A percentile compares a stretch with the other conserved stretches of the same genome.
phyloP scores from a whole-genome alignment of 2,888 invertebrate genomes.

The Germaria angustata region DNA sequence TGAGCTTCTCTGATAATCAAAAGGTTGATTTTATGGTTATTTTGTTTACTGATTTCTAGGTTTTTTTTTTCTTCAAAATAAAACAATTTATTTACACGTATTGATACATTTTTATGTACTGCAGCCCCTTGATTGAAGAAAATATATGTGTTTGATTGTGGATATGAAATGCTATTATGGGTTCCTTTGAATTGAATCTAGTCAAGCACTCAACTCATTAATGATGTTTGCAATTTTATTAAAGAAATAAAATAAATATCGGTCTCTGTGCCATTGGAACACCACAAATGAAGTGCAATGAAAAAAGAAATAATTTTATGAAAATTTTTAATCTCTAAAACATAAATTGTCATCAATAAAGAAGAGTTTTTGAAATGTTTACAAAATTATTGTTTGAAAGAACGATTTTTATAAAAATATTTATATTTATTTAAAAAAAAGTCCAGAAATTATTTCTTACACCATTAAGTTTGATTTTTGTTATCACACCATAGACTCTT shows the following conservation, averaged over 20 bases:
- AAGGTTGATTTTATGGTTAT: not conserved
- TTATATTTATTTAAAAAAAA: too few species aligned
- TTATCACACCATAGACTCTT: too few species aligned
- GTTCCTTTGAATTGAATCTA: not conserved
- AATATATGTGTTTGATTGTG: not conserved
- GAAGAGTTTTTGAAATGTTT: too few species aligned
- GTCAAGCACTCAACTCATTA: slow-evolving; percentile 6
- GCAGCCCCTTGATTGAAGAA: too few species aligned
- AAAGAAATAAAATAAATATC: slow-evolving; percentile 24
- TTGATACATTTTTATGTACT: too few species aligned
- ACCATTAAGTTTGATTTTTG: too few species aligned
- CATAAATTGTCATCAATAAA: not conserved
- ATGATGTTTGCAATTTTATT: not conserved
- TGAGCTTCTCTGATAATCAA: slow-evolving; percentile 22
- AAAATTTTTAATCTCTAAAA: not conserved
- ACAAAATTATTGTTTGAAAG: too few species aligned
- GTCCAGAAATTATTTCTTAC: too few species aligned
- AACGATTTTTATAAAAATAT: too few species aligned
- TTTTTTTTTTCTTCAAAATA: not conserved
- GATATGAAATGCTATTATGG: not conserved
- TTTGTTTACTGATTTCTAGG: slow-evolving; percentile 1
- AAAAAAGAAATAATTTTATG: not conserved
- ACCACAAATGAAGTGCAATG: not conserved
- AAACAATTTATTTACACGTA: too few species aligned
- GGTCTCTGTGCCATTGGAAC: slow-evolving; percentile 58